Evolutionary conservation across 2,113 vertebrate genomes (phyloP), one percentile per base, ranked within the genome.

Genomic region (Ceuthmochares aereus): DNA sequence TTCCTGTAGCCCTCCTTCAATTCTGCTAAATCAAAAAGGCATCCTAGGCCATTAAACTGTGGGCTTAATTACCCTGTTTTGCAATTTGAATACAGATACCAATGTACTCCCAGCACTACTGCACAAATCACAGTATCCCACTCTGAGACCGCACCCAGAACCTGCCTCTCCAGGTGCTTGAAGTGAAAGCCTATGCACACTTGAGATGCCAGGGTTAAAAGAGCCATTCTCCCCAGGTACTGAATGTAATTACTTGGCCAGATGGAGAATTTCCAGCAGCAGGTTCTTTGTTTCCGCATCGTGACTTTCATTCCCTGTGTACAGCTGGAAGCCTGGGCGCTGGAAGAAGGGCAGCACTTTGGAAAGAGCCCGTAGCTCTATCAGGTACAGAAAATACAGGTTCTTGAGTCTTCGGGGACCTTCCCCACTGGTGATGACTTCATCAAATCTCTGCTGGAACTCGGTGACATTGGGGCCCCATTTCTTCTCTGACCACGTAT

Each of bases 381-480:
- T 99, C 94, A 99, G 97, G 95, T 99, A 99, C 59, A 99, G 98
- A 67, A 99, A 99, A 96, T 99, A 99, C 7, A 99, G 98, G 89
- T 99, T 99, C 79, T 98, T 98, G 40, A 99, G 98, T 54, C 99
- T 98, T 85, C 98, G 98, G 40, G 99, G 98, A 3, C 99, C 99
- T 96, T 99, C 99, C 15, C 98, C 98, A 45, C 96, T 95, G 11
- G 99, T 99, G 87, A 99, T 77, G 69, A 98, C 92, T 27, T 98
- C 98, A 54, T 99, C 99, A 78, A 99, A 99, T 7, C 99, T 98
- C 96, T 98, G 98, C 88, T 98, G 98, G 97, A 99, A 99, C 97
- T 99, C 99, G 0, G 98, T 98, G 23, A 98, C 54, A 2, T 99
- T 99, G 92, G 98, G 99, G 62, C 99, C 99, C 99, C 99, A 99